phyloP scores from a whole-genome alignment of 2,797 vertebrate species.

The Malacoctenus gilli region DNA sequence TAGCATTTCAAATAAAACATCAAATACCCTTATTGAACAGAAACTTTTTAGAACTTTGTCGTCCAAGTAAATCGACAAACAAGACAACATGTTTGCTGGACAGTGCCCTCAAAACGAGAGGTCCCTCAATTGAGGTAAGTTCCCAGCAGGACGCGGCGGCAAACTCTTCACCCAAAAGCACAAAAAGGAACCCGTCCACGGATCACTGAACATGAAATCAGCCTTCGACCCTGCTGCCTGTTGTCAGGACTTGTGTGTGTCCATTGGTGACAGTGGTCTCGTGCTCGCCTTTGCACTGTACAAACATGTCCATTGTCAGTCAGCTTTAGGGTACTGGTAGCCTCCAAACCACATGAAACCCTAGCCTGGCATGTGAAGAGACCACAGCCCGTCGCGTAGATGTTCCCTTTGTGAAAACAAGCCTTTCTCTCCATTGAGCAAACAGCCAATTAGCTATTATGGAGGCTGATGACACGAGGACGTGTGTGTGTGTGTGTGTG shows the following conservation, averaged over 20 bases:
- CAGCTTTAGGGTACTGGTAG: slow-evolving; percentile 54
- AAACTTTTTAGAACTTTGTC: too few relatives aligned
- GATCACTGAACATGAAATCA: too few relatives aligned
- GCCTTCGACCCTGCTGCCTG: background rate
- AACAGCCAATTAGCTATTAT: slow-evolving; percentile 80
- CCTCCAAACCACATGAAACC: slow-evolving; percentile 72
- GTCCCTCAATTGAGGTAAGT: too few relatives aligned
- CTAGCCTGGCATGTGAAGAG: slow-evolving; percentile 57
- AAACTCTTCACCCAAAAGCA: too few relatives aligned
- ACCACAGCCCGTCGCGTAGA: slow-evolving; percentile 61
- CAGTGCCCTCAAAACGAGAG: too few relatives aligned
- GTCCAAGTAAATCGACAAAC: too few relatives aligned
- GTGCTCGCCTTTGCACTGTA: slow-evolving; percentile 32
- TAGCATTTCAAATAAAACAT: too few relatives aligned
- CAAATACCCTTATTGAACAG: too few relatives aligned
- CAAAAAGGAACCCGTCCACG: too few relatives aligned
- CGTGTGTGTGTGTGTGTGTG: slow-evolving; percentile 30
- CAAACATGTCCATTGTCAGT: slow-evolving; percentile 63
- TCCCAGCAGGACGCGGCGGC: too few relatives aligned
- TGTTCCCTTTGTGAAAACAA: slow-evolving; percentile 71
- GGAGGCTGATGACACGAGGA: slow-evolving; percentile 40
- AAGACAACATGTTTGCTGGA: too few relatives aligned
- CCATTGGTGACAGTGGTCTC: slow-evolving; percentile 12
- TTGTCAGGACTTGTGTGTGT: slow-evolving; percentile 3
- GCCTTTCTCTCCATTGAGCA: slow-evolving; percentile 74